Conservation (phyloP, 2,888 invertebrate genomes). For the Coleophora flavipennella region DNA sequence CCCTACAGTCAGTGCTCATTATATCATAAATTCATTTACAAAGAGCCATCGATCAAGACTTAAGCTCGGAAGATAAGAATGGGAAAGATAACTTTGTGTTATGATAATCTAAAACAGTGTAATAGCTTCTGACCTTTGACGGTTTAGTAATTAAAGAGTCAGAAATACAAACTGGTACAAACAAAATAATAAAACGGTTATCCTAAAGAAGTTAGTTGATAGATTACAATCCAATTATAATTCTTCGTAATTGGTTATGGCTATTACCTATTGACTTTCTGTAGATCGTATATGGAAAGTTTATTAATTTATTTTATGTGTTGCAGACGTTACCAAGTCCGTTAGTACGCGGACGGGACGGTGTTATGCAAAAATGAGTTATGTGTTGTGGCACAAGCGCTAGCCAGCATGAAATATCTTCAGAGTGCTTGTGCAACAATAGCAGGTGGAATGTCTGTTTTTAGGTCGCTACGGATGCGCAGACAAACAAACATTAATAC, state of each 20-base stretch:
- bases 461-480: slow-evolving; percentile 22
- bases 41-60: slow-evolving; percentile 25
- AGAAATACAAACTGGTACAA: no score
- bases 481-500: slow-evolving; percentile 16
- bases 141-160: neutral
- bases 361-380: slow-evolving; percentile 19
- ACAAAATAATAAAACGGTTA: no score
- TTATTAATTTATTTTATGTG: neutral
- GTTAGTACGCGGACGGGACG: neutral
- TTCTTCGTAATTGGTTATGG: no score
- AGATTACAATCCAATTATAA: no score
- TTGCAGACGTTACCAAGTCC: neutral
- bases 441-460: slow-evolving; percentile 21
- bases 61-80: slow-evolving; percentile 18
- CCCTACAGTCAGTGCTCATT: slow-evolving; percentile 26
- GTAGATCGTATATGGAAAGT: no score
- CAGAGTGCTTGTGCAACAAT: slow-evolving; percentile 19
- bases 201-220: no score
- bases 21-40: slow-evolving; percentile 40
- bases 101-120: slow-evolving; percentile 17
- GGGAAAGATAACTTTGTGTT: slow-evolving; percentile 19
- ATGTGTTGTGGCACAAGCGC: slow-evolving; percentile 17
- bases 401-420: slow-evolving; percentile 17
- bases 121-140: slow-evolving; percentile 5
- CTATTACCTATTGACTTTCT: no score